phyloP scores from a whole-genome alignment of 2,113 vertebrate species.

The Pachypanchax playfairii region DNA sequence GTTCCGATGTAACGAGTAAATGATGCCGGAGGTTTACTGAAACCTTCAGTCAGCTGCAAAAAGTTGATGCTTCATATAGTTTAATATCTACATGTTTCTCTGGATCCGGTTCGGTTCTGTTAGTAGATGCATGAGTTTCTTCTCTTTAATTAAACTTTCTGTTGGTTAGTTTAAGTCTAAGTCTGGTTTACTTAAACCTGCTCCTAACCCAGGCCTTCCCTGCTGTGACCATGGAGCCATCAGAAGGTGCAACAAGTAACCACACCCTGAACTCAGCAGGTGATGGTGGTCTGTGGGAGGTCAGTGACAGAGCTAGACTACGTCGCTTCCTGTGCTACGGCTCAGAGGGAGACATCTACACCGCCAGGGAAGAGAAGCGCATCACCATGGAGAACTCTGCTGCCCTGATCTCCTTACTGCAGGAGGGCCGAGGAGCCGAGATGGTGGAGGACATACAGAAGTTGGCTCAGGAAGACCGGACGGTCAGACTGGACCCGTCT shows the following conservation, averaged over 20 bases:
- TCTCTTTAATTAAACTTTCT: background rate
- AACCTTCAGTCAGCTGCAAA: too few species aligned
- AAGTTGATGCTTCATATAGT: too few species aligned
- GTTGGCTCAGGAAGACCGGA: slow-evolving; percentile 81
- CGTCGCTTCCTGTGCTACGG: slow-evolving; percentile 90
- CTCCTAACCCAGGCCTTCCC: slow-evolving; percentile 31
- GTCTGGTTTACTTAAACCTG: background rate
- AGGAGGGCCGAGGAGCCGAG: slow-evolving; percentile 87
- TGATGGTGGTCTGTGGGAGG: slow-evolving; percentile 64
- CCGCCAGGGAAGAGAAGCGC: slow-evolving; percentile 78
- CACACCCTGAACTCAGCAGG: slow-evolving; percentile 68
- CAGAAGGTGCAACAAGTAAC: slow-evolving; percentile 65
- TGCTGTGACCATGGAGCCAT: slow-evolving; percentile 64
- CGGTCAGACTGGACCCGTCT: slow-evolving; percentile 79
- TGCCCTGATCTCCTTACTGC: slow-evolving; percentile 84
- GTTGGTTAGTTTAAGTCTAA: background rate
- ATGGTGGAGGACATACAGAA: slow-evolving; percentile 88
- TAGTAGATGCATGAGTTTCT: background rate
- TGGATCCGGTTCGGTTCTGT: too few species aligned
- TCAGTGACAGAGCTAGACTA: slow-evolving; percentile 83
- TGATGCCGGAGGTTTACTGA: slow-evolving; percentile 8
- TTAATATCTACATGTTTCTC: too few species aligned
- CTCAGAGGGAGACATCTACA: slow-evolving; percentile 84
- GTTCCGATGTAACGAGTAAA: slow-evolving; percentile 16
- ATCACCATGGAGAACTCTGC: slow-evolving; percentile 77